phyloP scores from a whole-genome alignment of 92 coral and sea anemone species.

The Heteractis magnifica region DNA sequence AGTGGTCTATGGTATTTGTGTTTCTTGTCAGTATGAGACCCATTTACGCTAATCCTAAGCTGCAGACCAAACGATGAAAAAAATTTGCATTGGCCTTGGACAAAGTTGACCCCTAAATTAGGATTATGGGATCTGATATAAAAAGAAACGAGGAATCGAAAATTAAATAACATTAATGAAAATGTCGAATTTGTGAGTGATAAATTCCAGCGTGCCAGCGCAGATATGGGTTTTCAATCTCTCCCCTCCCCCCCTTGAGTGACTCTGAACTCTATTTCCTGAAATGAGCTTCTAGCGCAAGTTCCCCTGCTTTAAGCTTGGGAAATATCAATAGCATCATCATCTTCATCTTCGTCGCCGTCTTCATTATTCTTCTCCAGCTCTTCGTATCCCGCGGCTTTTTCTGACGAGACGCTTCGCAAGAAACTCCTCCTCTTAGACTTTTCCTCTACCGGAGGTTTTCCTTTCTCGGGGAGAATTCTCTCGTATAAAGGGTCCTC shows the following conservation, averaged over 20 bases:
- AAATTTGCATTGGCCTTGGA: neutral
- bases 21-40: neutral
- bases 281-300: neutral
- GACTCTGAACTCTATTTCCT: neutral
- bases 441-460: neutral
- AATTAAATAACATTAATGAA: no score
- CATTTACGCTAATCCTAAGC: neutral
- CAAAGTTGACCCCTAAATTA: no score
- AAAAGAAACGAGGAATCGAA: no score
- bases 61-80: neutral
- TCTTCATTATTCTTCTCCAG: neutral
- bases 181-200: no score
- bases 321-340: neutral
- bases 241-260: neutral
- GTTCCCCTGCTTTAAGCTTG: neutral
- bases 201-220: no score
- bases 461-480: neutral
- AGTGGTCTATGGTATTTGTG: neutral
- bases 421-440: constrained; percentile 8
- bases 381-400: constrained; percentile 20
- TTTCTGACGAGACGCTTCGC: constrained; percentile 24
- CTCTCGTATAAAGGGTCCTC: constrained; percentile 17
- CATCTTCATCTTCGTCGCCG: neutral
- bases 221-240: no score
- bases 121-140: no score